Percentiles rank a stretch among this genome's conserved stretches.
Conservation (phyloP, 1,140 invertebrate genomes). For the Agrypnia vestita region DNA sequence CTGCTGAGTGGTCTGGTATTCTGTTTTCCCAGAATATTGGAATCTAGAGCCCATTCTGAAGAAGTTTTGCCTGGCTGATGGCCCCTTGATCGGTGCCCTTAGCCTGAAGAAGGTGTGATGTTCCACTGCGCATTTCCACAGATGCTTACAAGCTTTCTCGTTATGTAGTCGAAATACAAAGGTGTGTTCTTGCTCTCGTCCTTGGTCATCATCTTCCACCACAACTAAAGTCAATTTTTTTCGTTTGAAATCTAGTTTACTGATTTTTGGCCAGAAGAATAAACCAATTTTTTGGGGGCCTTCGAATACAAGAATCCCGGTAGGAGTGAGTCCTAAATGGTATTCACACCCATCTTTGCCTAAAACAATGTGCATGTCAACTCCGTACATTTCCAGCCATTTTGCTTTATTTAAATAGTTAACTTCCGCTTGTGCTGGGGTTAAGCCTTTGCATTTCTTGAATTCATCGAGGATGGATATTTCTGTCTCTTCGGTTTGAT, state of each 20-base stretch:
- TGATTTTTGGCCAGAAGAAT: slow-evolving; percentile 98
- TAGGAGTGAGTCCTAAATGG: slow-evolving; percentile 96
- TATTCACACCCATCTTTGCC: slow-evolving; percentile 98
- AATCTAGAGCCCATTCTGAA: slow-evolving; percentile 98
- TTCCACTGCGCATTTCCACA: slow-evolving; percentile 99
- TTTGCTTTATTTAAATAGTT: slow-evolving; percentile 96
- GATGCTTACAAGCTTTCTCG: slow-evolving; percentile 98
- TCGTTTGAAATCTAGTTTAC: slow-evolving; percentile 95
- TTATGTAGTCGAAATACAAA: slow-evolving; percentile 93
- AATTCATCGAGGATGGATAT: slow-evolving; percentile 92
- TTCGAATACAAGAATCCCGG: slow-evolving; percentile 97
- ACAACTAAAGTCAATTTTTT: slow-evolving; percentile 96
- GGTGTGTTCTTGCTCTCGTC: slow-evolving; percentile 92
- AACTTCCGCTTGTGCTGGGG: slow-evolving; percentile 94
- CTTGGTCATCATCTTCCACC: slow-evolving; percentile 97
- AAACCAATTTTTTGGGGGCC: slow-evolving; percentile 96
- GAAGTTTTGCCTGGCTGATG: slow-evolving; percentile 93
- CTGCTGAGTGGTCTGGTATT: slow-evolving; percentile 95
- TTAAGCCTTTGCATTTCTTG: slow-evolving; percentile 86
- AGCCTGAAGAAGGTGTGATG: slow-evolving; percentile 99
- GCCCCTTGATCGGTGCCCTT: slow-evolving; percentile 90
- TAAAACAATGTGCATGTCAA: slow-evolving; percentile 95
- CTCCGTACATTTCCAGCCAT: slow-evolving; percentile 97
- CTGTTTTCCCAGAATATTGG: slow-evolving; percentile 94
- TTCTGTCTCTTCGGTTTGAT: slow-evolving; percentile 95